Evolutionary conservation across 1,140 invertebrate genomes (phyloP).

Genomic region (Trichonephila clavipes): DNA sequence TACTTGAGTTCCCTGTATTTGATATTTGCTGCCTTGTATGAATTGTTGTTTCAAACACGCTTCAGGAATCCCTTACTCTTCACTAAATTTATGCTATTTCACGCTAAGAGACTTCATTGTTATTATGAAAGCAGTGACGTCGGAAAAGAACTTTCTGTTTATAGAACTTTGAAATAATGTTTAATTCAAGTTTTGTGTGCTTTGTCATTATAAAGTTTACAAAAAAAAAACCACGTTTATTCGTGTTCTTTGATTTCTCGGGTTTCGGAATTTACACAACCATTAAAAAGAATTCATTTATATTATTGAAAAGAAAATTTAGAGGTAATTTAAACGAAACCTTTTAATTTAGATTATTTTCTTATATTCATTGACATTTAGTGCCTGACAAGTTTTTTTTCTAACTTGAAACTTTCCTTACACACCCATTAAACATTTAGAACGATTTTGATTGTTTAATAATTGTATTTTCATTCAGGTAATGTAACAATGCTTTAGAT

Average conservation of each 20-base stretch:
- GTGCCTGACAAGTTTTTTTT: not conserved
- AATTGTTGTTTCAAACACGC: conserved; percentile 5
- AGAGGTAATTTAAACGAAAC: not conserved
- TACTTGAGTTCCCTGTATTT: not conserved
- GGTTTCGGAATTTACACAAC: not conserved
- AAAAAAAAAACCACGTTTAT: not conserved
- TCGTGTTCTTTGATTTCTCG: not conserved
- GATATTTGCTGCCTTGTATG: conserved; percentile 22
- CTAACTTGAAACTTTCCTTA: not conserved
- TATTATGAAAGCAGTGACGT: not conserved
- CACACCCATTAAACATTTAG: no score
- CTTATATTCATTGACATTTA: not conserved
- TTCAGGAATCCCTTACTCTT: not conserved
- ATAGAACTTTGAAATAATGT: not conserved
- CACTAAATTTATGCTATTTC: conserved; percentile 16
- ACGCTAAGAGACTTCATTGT: not conserved
- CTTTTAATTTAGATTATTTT: not conserved
- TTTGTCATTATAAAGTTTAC: not conserved
- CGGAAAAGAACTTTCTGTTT: not conserved
- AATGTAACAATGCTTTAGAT: no score
- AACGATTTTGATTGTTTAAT: no score
- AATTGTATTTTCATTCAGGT: no score
- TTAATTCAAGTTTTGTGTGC: not conserved
- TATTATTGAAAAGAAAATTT: not conserved
- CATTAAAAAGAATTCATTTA: not conserved